Evolutionary conservation across 2,888 invertebrate genomes (phyloP).

Genomic region (Acronicta aceris): DNA sequence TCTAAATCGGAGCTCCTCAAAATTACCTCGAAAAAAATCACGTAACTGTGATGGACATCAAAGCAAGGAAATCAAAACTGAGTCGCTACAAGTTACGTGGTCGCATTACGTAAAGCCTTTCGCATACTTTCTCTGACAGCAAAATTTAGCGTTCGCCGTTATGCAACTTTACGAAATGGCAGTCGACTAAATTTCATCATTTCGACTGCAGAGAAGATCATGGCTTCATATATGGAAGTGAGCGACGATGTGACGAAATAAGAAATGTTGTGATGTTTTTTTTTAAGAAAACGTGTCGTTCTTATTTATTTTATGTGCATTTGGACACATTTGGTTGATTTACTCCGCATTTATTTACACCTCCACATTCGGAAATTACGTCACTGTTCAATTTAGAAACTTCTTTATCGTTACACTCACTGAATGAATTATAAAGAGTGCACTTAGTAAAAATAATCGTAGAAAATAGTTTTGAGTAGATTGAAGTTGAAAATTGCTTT

Average conservation of each 20-base stretch:
- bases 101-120: constrained; percentile 86
- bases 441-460: constrained; percentile 18
- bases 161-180: constrained; percentile 85
- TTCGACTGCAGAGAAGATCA: constrained; percentile 82
- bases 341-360: constrained; percentile 24
- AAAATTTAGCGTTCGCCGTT: constrained; percentile 87
- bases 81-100: constrained; percentile 85
- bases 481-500: constrained; percentile 28
- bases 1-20: constrained; percentile 66
- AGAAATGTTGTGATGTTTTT: constrained; percentile 70
- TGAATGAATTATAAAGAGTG: constrained; percentile 17
- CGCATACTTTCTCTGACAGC: constrained; percentile 89
- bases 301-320: constrained; percentile 33
- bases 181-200: constrained; percentile 87
- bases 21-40: constrained; percentile 78
- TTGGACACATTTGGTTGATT: constrained; percentile 32
- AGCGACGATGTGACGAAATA: constrained; percentile 74
- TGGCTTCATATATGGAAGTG: constrained; percentile 77
- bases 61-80: constrained; percentile 88
- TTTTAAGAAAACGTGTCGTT: constrained; percentile 37
- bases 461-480: constrained; percentile 12
- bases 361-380: constrained; percentile 31
- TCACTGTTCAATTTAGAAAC: constrained; percentile 33
- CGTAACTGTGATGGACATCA: constrained; percentile 84
- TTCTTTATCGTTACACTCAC: constrained; percentile 26